Evolutionary conservation across 2,797 vertebrate genomes (phyloP), one percentile per base, ranked within the genome.

Genomic region (Anabacerthia variegaticeps): DNA sequence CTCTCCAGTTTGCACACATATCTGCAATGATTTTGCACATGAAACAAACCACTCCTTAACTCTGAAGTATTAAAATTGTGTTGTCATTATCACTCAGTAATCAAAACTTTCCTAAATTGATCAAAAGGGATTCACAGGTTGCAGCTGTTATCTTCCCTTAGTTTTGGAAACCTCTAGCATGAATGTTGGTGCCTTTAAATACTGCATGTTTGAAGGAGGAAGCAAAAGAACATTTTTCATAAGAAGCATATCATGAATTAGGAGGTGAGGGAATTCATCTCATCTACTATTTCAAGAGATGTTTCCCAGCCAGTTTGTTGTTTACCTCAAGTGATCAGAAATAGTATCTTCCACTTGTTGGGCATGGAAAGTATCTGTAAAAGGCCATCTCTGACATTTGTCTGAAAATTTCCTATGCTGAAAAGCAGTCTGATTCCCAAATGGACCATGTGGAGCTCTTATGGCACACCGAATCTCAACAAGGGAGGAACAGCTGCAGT

Each of bases 401-500:
- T 10, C 62, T 43, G 66, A 62, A 24, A 81, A 22, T 5, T 77
- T 79, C 23, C 44, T 20, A 6, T 66, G 46, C 37, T 69, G 41
- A 39, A 34, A 58, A 36, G 1, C 28, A 49, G 8, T 7, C 9
- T 3, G 28, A 63, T 17, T 85, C 21, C 36, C 37, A 58, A 39
- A 55, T 0, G 19, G 28, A 24, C 41, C 14, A 12, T 0, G 0
- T 10, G 32, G 63, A 54, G 26, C 44, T 54, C 44, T 14, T 7
- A 15, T 5, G 62, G 72, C 52, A 48, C 24, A 5, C 9, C 7
- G 37, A 63, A 18, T 10, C 49, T 49, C 30, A 24, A 4, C 10
- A 55, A n/a, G 1, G 12, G 20, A 71, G 30, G 49, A 43, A 32
- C 14, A 68, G 54, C 1, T 34, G 39, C 55, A 36, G 37, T 5